Conservation (phyloP, 2,797 vertebrate genomes). For the Chaetophractus vellerosus region DNA sequence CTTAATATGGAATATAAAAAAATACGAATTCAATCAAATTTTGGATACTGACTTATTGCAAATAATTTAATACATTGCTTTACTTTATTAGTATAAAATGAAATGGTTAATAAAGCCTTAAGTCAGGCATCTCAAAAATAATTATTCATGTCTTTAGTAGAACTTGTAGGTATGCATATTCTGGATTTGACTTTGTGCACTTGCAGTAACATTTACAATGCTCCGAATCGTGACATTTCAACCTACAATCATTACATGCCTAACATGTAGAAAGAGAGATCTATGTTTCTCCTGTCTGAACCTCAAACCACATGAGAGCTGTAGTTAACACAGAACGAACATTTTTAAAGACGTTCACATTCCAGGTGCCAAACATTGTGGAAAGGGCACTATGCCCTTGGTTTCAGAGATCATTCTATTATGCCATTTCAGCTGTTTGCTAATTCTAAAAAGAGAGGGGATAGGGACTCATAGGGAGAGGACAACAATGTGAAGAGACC, state of each 20-base stretch:
- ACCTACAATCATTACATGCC: background rate
- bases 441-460: conserved; percentile 55
- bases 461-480: background rate
- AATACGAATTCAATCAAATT: conserved; percentile 52
- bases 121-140: conserved; percentile 23
- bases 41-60: conserved; percentile 29
- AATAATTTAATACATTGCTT: conserved; percentile 66
- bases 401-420: conserved; percentile 1
- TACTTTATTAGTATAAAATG: conserved; percentile 36
- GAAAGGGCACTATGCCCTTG: conserved; percentile 73
- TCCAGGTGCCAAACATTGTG: conserved; percentile 51
- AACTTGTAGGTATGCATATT: background rate
- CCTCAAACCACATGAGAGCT: conserved; percentile 41
- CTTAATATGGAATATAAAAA: background rate
- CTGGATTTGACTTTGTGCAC: conserved; percentile 22
- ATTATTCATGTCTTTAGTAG: conserved; percentile 11
- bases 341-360: conserved; percentile 72
- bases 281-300: conserved; percentile 54
- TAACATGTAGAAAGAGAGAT: conserved; percentile 43
- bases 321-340: conserved; percentile 69
- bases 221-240: background rate
- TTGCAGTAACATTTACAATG: conserved; percentile 19
- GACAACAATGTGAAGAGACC: background rate
- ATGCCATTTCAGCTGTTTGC: conserved; percentile 48
- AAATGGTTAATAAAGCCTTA: conserved; percentile 37